phyloP scores from a whole-genome alignment of 1,140 invertebrate genomes.

The Brachionus asplanchnoidis region DNA sequence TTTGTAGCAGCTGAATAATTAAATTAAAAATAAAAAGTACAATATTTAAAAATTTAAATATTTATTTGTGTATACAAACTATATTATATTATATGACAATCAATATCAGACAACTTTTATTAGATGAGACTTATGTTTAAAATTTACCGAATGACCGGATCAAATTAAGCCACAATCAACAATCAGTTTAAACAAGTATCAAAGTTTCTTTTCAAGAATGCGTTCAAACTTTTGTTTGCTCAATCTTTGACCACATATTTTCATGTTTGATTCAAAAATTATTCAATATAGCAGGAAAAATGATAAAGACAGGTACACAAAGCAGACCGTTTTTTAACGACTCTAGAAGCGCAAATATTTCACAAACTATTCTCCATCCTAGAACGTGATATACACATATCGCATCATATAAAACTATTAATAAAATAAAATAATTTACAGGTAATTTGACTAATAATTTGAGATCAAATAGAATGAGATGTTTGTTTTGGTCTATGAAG shows the following conservation, averaged over 20 bases:
- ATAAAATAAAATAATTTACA: background rate
- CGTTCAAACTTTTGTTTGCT: background rate
- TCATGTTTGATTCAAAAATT: conserved; percentile 13
- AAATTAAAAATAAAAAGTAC: background rate
- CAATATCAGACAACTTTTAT: background rate
- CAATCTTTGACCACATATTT: conserved; percentile 6
- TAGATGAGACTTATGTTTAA: background rate
- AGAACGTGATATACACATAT: background rate
- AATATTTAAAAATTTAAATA: background rate
- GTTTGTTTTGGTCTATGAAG: background rate
- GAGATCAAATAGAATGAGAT: background rate
- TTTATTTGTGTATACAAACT: background rate
- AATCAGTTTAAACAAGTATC: background rate
- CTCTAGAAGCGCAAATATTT: background rate
- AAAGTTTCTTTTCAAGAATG: background rate
- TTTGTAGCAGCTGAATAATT: background rate
- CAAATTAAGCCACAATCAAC: background rate
- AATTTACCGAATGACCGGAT: background rate
- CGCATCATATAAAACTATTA: background rate
- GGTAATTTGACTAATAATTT: background rate
- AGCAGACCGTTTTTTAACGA: background rate
- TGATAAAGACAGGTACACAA: conserved; percentile 10
- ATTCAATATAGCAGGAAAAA: background rate
- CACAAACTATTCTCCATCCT: background rate
- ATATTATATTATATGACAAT: background rate